Base-by-base conservation (phyloP, 2,113 vertebrate genomes). In the Oxyruncus cristatus region DNA sequence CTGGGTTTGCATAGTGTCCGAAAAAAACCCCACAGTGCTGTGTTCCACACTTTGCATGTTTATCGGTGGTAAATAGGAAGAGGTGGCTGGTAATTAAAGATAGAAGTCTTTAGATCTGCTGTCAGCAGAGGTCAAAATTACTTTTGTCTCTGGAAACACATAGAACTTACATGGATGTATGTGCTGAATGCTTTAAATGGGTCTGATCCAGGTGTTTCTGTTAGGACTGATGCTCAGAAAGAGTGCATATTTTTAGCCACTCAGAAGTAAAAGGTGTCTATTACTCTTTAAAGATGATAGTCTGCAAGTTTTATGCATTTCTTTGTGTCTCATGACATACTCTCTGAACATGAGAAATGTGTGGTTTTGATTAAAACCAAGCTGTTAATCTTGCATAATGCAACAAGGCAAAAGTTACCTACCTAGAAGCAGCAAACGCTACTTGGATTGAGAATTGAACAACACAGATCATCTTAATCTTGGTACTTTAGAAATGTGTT, bases 241-340 rank as follows among this genome's bases (percentile, higher is more conserved):
- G 14, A 22, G 3, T 11, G 3, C 0, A 0, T 50, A 3, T 37
- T 88, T 61, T 37, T 53, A 58, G 28, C 16, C 28, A 37, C 33
- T 88, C 9, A 11, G 27, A 80, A 79, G 12, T 79, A 28, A 83
- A 62, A 68, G 71, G 55, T 27, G 3, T 26, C 18, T 47, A 6
- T 65, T 76, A n/a, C 18, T 41, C 8, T 32, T 39, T 75, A 41
- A 72, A 76, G 42, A 15, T 33, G 15, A 11, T 5, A 42, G 9
- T 50, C 22, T 53, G 8, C 49, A 67, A 71, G 14, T 35, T 61
- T 73, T 72, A 5, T 32, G 24, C 12, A 21, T 92, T 82, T 93
- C 33, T 46, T 67, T 85, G n/a, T 58, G 56, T 65, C 27, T 79
- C 32, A 13, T 21, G 37, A 50, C 26, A 19, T 70, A 10, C 41